Conservation (phyloP, 2,888 invertebrate species). For the Carterocephalus palaemon region DNA sequence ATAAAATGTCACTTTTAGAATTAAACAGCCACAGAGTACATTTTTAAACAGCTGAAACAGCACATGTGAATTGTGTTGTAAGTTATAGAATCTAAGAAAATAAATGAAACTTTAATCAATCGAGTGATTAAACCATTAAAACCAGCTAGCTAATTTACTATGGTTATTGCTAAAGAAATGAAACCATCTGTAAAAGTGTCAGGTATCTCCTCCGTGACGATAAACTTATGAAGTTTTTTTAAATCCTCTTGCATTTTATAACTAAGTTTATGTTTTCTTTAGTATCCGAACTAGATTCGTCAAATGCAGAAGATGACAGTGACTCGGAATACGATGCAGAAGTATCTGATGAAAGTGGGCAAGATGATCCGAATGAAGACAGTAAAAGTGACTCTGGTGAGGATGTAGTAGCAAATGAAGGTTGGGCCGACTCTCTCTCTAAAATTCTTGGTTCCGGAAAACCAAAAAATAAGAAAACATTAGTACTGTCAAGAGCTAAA, state of each 20-base stretch:
- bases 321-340: constrained; percentile 48
- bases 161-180: constrained; percentile 56
- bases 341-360: constrained; percentile 34
- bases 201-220: constrained; percentile 23
- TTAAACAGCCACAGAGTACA: not conserved
- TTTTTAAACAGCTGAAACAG: too few relatives aligned
- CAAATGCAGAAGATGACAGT: constrained; percentile 48
- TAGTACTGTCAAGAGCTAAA: constrained; percentile 89
- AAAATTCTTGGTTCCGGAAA: constrained; percentile 87
- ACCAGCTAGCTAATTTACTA: constrained; percentile 31
- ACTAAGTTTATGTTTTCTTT: too few relatives aligned
- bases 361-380: constrained; percentile 35
- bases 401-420: constrained; percentile 77
- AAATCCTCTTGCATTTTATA: too few relatives aligned
- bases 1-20: not conserved
- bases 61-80: too few relatives aligned
- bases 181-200: constrained; percentile 50
- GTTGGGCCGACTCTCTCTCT: constrained; percentile 90
- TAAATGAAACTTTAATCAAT: too few relatives aligned
- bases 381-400: constrained; percentile 34
- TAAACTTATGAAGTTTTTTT: too few relatives aligned
- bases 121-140: too few relatives aligned
- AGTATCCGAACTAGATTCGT: constrained; percentile 55
- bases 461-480: constrained; percentile 85
- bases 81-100: too few relatives aligned